Percentiles rank a stretch among this genome's conserved stretches.
phyloP scores from a whole-genome alignment of 2,888 invertebrate genomes.

The Thalpophila matura region DNA sequence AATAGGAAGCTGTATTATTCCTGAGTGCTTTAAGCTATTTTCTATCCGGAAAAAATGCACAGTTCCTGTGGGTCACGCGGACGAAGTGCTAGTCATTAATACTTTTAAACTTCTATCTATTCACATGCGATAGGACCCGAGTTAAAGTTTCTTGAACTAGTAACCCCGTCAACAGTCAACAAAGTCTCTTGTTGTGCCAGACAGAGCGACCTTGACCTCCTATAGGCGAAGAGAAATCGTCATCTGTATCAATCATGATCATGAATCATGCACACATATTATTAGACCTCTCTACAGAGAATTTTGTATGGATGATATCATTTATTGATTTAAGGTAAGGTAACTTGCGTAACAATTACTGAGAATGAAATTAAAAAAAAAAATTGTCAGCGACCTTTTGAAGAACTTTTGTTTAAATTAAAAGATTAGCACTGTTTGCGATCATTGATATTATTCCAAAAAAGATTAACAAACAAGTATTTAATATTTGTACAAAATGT shows the following conservation, averaged over 20 bases:
- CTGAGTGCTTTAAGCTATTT: no score
- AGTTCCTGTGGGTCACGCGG: no score
- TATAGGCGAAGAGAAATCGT: conserved; percentile 83
- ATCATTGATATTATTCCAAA: conserved; percentile 28
- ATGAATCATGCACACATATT: conserved; percentile 64
- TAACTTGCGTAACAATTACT: conserved; percentile 44
- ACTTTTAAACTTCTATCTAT: no score
- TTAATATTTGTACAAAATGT: conserved; percentile 56
- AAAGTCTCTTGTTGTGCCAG: conserved; percentile 56
- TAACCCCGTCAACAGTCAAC: conserved; percentile 64
- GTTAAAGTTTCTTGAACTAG: conserved; percentile 58
- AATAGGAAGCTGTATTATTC: no score
- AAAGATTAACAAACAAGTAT: conserved; percentile 52
- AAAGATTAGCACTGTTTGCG: conserved; percentile 34
- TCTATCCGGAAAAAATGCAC: no score
- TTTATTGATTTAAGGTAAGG: conserved; percentile 32
- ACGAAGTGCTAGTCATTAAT: no score
- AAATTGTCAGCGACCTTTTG: not conserved
- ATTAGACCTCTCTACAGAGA: conserved; percentile 54
- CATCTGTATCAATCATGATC: conserved; percentile 80
- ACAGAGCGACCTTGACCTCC: conserved; percentile 85
- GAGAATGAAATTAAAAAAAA: conserved; percentile 16
- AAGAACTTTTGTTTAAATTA: conserved; percentile 28
- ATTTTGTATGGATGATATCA: conserved; percentile 55
- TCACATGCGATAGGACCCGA: no score